phyloP scores from a whole-genome alignment of 2,113 vertebrate genomes.

The Esox niger region DNA sequence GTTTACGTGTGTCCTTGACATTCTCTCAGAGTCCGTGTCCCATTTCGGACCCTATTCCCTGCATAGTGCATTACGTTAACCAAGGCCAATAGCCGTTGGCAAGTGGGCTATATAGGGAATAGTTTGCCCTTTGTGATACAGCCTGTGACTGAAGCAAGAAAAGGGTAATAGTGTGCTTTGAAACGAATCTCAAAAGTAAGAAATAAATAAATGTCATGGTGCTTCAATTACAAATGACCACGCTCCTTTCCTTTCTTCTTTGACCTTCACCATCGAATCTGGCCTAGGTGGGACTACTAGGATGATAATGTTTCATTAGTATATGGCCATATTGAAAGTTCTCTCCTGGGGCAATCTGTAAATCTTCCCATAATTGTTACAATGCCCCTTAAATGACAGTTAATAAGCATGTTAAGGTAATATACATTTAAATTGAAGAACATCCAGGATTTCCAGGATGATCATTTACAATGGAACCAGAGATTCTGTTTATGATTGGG shows the following conservation, averaged over 20 bases:
- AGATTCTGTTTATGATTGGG: no score
- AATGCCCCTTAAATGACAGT: slow-evolving; percentile 50
- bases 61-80: no score
- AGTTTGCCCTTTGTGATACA: no score
- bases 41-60: no score
- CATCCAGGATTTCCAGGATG: slow-evolving; percentile 46
- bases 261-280: slow-evolving; percentile 62
- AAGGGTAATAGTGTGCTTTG: slow-evolving; percentile 51
- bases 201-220: slow-evolving; percentile 69
- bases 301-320: slow-evolving; percentile 55
- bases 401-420: slow-evolving; percentile 58
- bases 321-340: slow-evolving; percentile 48
- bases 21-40: slow-evolving; percentile 57
- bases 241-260: slow-evolving; percentile 30
- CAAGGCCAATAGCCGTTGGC: no score
- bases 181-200: slow-evolving; percentile 62
- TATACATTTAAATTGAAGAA: slow-evolving; percentile 47
- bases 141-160: slow-evolving; percentile 8
- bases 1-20: slow-evolving; percentile 70
- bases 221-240: slow-evolving; percentile 63
- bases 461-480: slow-evolving; percentile 33
- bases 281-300: slow-evolving; percentile 51
- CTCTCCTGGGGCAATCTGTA: slow-evolving; percentile 45
- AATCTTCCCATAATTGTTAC: slow-evolving; percentile 43
- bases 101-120: no score